Conservation (phyloP, 2,797 vertebrate species). For the Enteromius paludinosus region DNA sequence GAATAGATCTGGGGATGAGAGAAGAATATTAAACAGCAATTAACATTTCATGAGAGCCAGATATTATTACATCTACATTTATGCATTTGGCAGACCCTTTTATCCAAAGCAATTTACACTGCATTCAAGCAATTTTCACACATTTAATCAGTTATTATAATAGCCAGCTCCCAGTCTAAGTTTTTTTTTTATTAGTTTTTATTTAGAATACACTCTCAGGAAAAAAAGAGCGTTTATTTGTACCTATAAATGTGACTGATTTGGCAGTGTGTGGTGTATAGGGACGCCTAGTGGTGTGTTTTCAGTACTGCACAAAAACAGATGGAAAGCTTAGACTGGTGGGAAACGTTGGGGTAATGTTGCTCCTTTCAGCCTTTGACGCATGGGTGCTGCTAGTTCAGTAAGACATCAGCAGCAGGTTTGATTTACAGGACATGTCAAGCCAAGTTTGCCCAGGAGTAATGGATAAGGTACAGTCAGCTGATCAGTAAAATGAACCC, state of each 20-base stretch:
- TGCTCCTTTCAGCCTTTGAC: conserved; percentile 63
- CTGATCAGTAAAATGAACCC: conserved; percentile 5
- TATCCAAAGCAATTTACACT: neutral
- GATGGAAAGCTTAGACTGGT: conserved; percentile 42
- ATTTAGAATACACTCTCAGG: neutral
- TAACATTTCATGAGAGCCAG: neutral
- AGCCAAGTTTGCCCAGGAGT: conserved; percentile 18
- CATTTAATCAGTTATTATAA: neutral
- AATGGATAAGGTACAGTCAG: neutral
- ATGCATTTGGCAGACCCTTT: neutral
- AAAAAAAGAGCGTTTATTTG: neutral
- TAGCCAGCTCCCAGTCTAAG: neutral
- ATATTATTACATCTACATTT: neutral
- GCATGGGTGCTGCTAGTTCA: conserved; percentile 4
- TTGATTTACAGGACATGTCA: conserved; percentile 11
- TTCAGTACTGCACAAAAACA: neutral
- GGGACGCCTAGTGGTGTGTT: neutral
- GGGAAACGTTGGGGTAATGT: conserved; percentile 58
- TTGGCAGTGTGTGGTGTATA: neutral
- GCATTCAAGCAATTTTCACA: neutral
- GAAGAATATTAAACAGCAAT: conserved; percentile 17
- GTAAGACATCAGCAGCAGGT: conserved; percentile 15
- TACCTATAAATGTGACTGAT: neutral
- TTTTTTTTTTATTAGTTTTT: neutral
- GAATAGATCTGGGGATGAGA: conserved; percentile 84